Percentiles rank a stretch among this genome's conserved stretches.
These are phyloP conservation scores for Macropis europaea DNA, from an alignment of 2,888 invertebrate genomes.

Conservation along the genomic window DNA sequence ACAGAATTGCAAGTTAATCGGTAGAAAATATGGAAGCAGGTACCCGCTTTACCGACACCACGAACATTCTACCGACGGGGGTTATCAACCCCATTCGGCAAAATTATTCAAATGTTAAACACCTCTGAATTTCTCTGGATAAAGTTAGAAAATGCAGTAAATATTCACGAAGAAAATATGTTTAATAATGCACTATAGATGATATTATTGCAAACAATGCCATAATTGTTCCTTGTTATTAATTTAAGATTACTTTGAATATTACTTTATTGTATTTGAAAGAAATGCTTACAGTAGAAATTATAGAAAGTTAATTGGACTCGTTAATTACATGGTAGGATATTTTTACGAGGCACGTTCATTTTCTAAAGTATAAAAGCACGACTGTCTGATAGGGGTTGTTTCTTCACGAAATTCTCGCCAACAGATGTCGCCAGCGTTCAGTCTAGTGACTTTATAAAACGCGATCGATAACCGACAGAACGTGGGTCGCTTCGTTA, in stretches of 20 bases:
- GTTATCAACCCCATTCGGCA: conserved; percentile 8
- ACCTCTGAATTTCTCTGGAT: too few relatives aligned
- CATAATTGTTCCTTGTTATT: too few relatives aligned
- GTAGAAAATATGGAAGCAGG: conserved; percentile 34
- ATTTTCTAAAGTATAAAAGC: neutral
- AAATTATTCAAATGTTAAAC: neutral
- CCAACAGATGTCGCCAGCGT: conserved; percentile 64
- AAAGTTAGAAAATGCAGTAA: too few relatives aligned
- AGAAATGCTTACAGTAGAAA: too few relatives aligned
- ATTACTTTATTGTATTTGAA: too few relatives aligned
- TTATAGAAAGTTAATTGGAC: too few relatives aligned
- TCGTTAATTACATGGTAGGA: too few relatives aligned
- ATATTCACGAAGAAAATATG: too few relatives aligned
- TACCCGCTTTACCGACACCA: conserved; percentile 41
- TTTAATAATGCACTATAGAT: too few relatives aligned
- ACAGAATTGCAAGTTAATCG: conserved; percentile 53
- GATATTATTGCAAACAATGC: too few relatives aligned
- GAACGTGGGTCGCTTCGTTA: conserved; percentile 31
- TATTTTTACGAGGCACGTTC: too few relatives aligned
- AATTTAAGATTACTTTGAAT: too few relatives aligned
- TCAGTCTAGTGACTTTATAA: conserved; percentile 45
- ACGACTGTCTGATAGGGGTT: neutral
- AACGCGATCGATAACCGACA: conserved; percentile 49
- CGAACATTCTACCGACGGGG: conserved; percentile 25
- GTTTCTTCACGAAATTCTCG: neutral